Percentiles rank a stretch among this genome's conserved stretches.
Evolutionary conservation across 1,140 invertebrate species (phyloP).

Genomic region (Scaptomyza graminum): DNA sequence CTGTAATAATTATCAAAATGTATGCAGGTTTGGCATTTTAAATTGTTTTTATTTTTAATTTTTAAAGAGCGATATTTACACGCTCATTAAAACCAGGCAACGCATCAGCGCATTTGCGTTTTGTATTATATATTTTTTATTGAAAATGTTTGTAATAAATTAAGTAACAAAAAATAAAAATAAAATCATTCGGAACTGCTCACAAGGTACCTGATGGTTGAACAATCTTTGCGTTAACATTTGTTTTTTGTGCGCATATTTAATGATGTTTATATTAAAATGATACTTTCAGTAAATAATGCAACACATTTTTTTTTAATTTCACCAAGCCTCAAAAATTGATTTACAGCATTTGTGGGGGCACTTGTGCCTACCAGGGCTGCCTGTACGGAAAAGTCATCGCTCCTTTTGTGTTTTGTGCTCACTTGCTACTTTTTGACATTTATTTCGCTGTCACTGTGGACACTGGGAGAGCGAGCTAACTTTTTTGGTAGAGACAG

Average conservation of each 20-base stretch:
- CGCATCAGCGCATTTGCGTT: conserved; percentile 13
- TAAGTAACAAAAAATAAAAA: no score
- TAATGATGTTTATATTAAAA: conserved; percentile 51
- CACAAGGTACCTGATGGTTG: not conserved
- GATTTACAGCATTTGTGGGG: conserved; percentile 11
- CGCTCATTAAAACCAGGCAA: conserved; percentile 56
- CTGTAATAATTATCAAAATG: conserved; percentile 70
- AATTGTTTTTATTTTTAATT: conserved; percentile 2
- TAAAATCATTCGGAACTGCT: no score
- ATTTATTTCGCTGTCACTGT: conserved; percentile 68
- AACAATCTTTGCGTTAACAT: not conserved
- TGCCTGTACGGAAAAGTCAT: conserved; percentile 11
- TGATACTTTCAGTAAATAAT: conserved; percentile 40
- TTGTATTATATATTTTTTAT: not conserved
- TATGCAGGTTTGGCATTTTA: conserved; percentile 44
- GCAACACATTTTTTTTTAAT: conserved; percentile 22
- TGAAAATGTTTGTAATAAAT: not conserved
- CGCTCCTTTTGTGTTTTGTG: not conserved
- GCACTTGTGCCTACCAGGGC: not conserved
- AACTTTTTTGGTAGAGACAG: not conserved
- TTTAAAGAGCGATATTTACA: conserved; percentile 45
- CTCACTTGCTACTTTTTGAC: conserved; percentile 46
- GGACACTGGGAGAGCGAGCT: conserved; percentile 3
- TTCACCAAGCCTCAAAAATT: conserved; percentile 9
- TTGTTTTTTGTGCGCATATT: conserved; percentile 19